A percentile compares a stretch with the other conserved stretches of the same genome.
phyloP scores from a whole-genome alignment of 1,140 invertebrate genomes.

The Drosophila nannoptera region DNA sequence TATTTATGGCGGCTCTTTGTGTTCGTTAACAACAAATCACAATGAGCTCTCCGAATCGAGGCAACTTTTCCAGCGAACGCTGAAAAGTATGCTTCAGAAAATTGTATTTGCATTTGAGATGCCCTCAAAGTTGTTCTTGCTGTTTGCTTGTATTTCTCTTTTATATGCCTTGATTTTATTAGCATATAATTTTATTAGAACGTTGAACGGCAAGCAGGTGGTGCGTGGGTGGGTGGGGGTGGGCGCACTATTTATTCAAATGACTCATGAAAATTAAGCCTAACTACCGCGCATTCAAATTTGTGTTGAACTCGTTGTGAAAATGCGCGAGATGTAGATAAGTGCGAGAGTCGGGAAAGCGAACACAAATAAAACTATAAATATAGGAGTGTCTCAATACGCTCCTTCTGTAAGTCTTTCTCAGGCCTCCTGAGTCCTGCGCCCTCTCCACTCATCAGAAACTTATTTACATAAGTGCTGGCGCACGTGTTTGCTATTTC shows the following conservation, averaged over 20 bases:
- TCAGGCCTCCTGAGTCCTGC: background rate
- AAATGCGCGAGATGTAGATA: constrained; percentile 67
- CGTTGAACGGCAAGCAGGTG: constrained; percentile 4
- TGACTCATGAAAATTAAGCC: constrained; percentile 68
- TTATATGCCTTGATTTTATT: constrained; percentile 22
- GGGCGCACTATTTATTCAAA: constrained; percentile 69
- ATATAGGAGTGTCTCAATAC: constrained; percentile 28
- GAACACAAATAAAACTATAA: constrained; percentile 75
- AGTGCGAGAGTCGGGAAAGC: constrained; percentile 35
- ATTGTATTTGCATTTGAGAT: constrained; percentile 9
- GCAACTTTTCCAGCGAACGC: constrained; percentile 1
- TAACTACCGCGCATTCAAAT: constrained; percentile 24
- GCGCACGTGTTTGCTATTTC: constrained; percentile 72
- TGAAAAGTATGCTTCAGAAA: constrained; percentile 32
- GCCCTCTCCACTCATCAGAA: background rate
- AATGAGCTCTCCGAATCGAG: background rate
- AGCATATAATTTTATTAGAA: constrained; percentile 44
- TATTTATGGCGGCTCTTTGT: constrained; percentile 29
- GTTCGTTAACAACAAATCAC: constrained; percentile 7
- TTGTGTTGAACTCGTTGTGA: background rate
- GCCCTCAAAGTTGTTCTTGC: constrained; percentile 25
- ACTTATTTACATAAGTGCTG: constrained; percentile 67
- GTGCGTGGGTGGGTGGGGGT: too few relatives aligned
- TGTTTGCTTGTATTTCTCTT: too few relatives aligned
- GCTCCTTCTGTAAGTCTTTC: background rate